These are phyloP conservation scores for Protobothrops flavoviridis DNA, from an alignment of 2,113 vertebrate genomes.

Conservation along the genomic window DNA sequence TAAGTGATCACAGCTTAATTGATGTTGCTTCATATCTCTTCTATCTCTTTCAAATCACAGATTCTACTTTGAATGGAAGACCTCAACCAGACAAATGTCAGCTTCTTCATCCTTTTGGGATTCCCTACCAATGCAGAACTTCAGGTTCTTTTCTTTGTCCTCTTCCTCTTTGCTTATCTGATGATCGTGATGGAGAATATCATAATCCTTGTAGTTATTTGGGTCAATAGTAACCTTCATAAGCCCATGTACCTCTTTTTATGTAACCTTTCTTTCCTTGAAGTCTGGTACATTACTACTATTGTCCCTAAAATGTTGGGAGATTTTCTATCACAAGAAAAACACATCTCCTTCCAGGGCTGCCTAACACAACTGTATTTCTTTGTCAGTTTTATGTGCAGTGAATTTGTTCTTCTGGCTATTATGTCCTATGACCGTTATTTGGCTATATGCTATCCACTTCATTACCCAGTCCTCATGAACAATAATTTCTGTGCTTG, in stretches of 20 bases:
- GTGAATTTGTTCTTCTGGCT: constrained; percentile 66
- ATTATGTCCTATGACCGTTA: constrained; percentile 66
- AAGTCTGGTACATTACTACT: constrained; percentile 68
- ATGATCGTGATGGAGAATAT: constrained; percentile 67
- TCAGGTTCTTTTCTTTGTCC: constrained; percentile 57
- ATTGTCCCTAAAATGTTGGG: constrained; percentile 66
- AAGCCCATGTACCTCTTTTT: constrained; percentile 71
- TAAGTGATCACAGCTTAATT: background rate
- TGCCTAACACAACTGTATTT: constrained; percentile 71
- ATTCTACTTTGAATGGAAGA: constrained; percentile 39
- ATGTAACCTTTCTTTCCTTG: constrained; percentile 64
- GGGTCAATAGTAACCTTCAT: constrained; percentile 43
- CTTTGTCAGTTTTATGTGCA: constrained; percentile 70
- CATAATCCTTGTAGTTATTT: constrained; percentile 53
- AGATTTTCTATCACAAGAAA: constrained; percentile 56
- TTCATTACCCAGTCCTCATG: constrained; percentile 62
- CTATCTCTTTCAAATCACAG: background rate
- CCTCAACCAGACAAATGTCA: constrained; percentile 48
- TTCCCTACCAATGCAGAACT: constrained; percentile 51
- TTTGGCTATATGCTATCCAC: constrained; percentile 63
- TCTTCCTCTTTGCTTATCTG: constrained; percentile 59
- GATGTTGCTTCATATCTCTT: background rate
- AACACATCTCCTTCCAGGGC: constrained; percentile 60
- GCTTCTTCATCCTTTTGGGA: constrained; percentile 66
- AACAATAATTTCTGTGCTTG: constrained; percentile 47